These are phyloP conservation scores for Sarcophaga peregrina DNA, from an alignment of 1,140 invertebrate genomes.

Conservation along the genomic window DNA sequence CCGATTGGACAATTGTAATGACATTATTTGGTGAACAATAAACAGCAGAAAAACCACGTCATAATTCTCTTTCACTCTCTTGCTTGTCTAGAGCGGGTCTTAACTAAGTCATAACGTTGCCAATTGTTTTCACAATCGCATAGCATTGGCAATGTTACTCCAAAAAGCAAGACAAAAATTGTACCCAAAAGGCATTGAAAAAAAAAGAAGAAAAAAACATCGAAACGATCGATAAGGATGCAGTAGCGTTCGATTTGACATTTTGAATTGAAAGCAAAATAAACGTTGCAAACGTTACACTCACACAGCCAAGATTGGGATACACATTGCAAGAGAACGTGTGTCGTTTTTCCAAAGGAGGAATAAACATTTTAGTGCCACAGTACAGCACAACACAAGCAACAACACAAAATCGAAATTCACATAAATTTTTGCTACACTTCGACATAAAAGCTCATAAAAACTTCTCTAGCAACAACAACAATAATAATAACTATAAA, in stretches of 20 bases:
- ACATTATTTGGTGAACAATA: constrained; percentile 34
- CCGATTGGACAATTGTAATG: neutral
- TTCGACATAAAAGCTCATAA: neutral
- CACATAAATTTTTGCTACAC: too few species aligned
- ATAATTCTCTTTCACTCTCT: constrained; percentile 34
- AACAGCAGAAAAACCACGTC: neutral
- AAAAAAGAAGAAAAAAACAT: neutral
- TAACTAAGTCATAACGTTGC: neutral
- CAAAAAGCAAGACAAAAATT: neutral
- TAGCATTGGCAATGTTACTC: neutral
- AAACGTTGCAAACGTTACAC: neutral
- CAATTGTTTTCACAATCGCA: neutral
- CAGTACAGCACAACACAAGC: too few species aligned
- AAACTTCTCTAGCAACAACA: neutral
- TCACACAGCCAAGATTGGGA: neutral
- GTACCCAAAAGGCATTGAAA: neutral
- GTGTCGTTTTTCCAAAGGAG: neutral
- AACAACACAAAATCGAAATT: too few species aligned
- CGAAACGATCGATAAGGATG: constrained; percentile 31
- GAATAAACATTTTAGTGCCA: too few species aligned
- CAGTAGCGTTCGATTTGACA: constrained; percentile 40
- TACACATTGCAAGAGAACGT: neutral
- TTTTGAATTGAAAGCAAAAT: constrained; percentile 28
- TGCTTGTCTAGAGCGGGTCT: neutral
- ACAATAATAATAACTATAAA: neutral